A percentile compares a stretch with the other conserved stretches of the same genome.
Evolutionary conservation across 2,888 invertebrate species (phyloP).

Genomic region (Stenichneumon culpator): DNA sequence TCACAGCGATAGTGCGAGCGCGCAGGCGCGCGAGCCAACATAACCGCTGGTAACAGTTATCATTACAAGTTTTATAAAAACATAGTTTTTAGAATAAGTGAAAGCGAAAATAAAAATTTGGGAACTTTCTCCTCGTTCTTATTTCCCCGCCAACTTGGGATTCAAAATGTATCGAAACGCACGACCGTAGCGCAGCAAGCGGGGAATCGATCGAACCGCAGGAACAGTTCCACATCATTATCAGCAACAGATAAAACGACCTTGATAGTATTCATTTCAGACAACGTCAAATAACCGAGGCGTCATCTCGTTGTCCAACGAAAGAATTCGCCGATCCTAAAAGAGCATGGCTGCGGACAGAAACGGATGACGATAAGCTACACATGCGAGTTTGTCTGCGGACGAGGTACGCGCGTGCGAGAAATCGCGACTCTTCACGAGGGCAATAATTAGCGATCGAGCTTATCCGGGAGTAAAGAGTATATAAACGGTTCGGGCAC

Average conservation of each 20-base stretch:
- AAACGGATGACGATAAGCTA: not conserved
- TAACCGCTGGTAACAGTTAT: too few species aligned
- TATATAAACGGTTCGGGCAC: not conserved
- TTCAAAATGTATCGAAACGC: not conserved
- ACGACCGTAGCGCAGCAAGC: not conserved
- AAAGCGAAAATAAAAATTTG: not conserved
- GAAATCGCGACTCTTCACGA: conserved; percentile 17
- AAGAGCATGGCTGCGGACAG: not conserved
- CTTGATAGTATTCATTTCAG: not conserved
- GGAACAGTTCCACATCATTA: not conserved
- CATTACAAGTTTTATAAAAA: not conserved
- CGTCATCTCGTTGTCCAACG: conserved; percentile 2
- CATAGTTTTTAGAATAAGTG: not conserved
- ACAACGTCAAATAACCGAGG: not conserved
- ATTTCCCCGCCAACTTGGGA: not conserved
- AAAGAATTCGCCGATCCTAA: not conserved
- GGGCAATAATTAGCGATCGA: conserved; percentile 45
- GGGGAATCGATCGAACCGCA: not conserved
- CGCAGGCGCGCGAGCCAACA: too few species aligned
- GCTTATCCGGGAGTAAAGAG: conserved; percentile 21
- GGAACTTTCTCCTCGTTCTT: not conserved
- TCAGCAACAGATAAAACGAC: not conserved
- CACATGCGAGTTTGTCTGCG: not conserved
- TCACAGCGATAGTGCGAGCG: too few species aligned
- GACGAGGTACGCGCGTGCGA: conserved; percentile 13